Conservation (phyloP, 2,113 vertebrate species). For the Ploceus nigricollis region DNA sequence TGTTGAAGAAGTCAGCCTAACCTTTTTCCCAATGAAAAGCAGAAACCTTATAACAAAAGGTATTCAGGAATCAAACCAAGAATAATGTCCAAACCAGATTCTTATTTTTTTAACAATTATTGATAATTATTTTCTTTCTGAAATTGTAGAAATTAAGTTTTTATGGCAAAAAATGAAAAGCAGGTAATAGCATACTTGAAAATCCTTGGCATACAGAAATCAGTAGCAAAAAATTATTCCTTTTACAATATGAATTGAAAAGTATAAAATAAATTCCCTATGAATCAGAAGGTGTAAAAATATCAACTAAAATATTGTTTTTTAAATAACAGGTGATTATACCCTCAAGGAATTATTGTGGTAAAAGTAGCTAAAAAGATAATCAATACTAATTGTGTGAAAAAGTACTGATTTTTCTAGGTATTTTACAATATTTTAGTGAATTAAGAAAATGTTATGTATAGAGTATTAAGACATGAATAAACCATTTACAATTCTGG, state of each 20-base stretch:
- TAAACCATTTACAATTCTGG: background rate
- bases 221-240: background rate
- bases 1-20: background rate
- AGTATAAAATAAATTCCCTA: background rate
- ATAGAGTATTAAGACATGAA: background rate
- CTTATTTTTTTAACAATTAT: background rate
- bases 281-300: background rate
- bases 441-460: background rate
- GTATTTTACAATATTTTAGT: background rate
- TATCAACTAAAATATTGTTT: background rate
- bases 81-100: background rate
- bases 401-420: background rate
- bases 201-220: background rate
- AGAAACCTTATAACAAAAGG: background rate
- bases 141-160: background rate
- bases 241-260: background rate
- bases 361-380: background rate
- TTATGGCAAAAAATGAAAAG: background rate
- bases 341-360: background rate
- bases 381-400: rapidly evolving
- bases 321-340: background rate
- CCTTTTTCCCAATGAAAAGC: background rate
- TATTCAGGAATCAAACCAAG: background rate
- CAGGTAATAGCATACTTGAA: background rate
- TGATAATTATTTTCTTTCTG: background rate